Conservation (phyloP, 2,888 invertebrate species). For the Crematogaster levior region DNA sequence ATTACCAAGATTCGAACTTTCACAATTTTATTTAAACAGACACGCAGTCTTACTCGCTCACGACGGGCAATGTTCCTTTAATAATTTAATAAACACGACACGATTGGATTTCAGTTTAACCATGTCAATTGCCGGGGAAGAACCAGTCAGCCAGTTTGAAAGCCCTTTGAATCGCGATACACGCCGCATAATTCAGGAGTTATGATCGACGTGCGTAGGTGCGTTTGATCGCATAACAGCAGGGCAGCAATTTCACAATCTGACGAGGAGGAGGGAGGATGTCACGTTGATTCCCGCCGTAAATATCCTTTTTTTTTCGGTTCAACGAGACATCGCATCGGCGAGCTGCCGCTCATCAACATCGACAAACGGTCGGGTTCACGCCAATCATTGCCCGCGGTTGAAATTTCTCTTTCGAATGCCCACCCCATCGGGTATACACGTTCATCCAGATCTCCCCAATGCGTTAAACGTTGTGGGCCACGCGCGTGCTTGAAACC, state of each 20-base stretch:
- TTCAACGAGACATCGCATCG: slow-evolving; percentile 11
- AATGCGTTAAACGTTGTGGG: slow-evolving; percentile 1
- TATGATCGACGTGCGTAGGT: neutral
- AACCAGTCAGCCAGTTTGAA: neutral
- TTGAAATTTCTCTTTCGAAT: slow-evolving; percentile 36
- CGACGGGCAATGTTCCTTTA: neutral
- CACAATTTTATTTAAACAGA: neutral
- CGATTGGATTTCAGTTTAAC: slow-evolving; percentile 1
- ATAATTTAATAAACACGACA: neutral
- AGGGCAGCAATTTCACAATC: neutral
- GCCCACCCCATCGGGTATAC: neutral
- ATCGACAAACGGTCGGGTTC: neutral
- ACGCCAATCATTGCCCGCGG: slow-evolving; percentile 51
- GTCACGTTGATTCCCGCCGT: slow-evolving; percentile 13
- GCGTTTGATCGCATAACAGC: slow-evolving; percentile 12
- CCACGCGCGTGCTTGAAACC: slow-evolving; percentile 2
- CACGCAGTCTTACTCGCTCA: neutral
- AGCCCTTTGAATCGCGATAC: slow-evolving; percentile 4
- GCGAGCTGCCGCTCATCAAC: neutral
- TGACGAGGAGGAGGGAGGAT: neutral
- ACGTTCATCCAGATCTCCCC: neutral
- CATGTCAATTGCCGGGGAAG: neutral
- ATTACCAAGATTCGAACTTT: neutral
- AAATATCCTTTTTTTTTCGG: slow-evolving; percentile 4
- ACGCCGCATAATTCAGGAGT: slow-evolving; percentile 2